Evolutionary conservation across 2,113 vertebrate species (phyloP).

Genomic region (Campylomormyrus tamandua): DNA sequence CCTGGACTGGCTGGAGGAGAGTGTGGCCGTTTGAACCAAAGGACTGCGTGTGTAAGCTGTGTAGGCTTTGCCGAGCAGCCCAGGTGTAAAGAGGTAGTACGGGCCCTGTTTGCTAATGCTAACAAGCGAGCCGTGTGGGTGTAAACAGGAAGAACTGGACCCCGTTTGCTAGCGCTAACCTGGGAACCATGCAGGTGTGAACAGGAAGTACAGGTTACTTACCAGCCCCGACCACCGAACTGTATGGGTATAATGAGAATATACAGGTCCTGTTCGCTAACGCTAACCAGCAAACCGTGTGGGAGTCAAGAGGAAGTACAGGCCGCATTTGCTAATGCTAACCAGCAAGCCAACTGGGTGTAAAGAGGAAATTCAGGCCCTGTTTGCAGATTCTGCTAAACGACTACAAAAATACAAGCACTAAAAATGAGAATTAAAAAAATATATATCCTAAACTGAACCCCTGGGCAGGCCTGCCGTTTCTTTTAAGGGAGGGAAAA

Average conservation of each 20-base stretch:
- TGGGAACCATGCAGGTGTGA: background rate
- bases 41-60: too few species aligned
- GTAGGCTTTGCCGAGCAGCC: background rate
- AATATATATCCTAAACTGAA: background rate
- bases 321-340: background rate
- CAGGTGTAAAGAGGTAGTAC: background rate
- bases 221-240: background rate
- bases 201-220: background rate
- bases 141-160: background rate
- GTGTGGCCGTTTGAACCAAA: too few species aligned
- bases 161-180: background rate
- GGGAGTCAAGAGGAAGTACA: background rate
- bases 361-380: background rate
- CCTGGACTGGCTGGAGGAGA: too few species aligned
- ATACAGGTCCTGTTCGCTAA: background rate
- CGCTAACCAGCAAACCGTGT: background rate
- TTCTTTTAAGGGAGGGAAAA: background rate
- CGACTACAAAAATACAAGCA: background rate
- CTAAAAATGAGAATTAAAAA: background rate
- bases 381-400: background rate
- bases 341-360: background rate
- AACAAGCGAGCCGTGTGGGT: background rate
- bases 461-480: background rate
- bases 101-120: background rate
- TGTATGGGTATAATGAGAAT: background rate